Evolutionary conservation across 2,113 vertebrate genomes (phyloP).

Genomic region (Chunga burmeisteri): DNA sequence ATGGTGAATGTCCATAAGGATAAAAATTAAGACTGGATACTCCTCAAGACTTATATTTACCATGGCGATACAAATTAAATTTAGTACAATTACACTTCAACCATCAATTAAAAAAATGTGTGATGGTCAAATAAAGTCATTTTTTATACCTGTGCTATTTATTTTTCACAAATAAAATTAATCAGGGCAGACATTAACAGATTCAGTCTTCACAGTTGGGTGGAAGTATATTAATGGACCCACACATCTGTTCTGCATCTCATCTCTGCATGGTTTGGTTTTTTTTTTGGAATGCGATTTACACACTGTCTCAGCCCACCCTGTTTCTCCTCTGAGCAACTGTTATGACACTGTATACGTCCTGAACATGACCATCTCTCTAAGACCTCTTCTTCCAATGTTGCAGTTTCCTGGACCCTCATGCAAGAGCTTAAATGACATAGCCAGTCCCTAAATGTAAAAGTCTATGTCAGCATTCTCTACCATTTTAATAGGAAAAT

Average conservation of each 20-base stretch:
- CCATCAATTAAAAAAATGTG: too few relatives aligned
- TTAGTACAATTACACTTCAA: background rate
- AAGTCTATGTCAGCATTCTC: background rate
- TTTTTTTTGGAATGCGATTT: background rate
- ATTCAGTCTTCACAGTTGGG: background rate
- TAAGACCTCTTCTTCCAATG: background rate
- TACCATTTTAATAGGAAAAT: background rate
- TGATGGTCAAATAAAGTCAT: background rate
- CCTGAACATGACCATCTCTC: background rate
- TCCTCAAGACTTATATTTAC: background rate
- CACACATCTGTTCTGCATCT: constrained; percentile 8
- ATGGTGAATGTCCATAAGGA: background rate
- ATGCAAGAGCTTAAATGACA: background rate
- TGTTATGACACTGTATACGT: background rate
- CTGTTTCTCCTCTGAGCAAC: background rate
- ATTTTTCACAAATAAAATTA: background rate
- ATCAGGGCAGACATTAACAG: background rate
- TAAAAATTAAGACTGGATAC: background rate
- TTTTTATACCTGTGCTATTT: background rate
- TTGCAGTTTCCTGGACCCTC: background rate
- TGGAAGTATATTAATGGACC: background rate
- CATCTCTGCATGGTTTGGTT: background rate
- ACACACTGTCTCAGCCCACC: background rate
- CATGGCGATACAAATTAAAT: background rate
- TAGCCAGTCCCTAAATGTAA: background rate